Conservation (phyloP, 1,140 invertebrate species). For the Asobara japonica region DNA sequence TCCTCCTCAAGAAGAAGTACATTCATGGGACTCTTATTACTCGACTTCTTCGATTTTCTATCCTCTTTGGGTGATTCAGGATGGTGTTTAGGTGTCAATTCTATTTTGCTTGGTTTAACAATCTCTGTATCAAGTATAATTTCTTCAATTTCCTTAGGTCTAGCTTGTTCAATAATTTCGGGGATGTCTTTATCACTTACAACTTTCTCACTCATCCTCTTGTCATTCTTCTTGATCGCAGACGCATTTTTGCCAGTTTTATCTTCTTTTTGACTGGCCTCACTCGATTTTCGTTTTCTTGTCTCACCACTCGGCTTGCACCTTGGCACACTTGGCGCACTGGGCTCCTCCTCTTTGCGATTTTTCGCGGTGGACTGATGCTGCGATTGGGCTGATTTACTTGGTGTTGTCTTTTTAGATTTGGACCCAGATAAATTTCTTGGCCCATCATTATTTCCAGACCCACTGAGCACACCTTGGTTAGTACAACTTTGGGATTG, state of each 20-base stretch:
- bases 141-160: conserved; percentile 40
- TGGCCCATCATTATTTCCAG: conserved; percentile 66
- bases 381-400: conserved; percentile 35
- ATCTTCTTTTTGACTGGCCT: conserved; percentile 61
- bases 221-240: conserved; percentile 78
- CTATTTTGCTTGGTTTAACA: conserved; percentile 36
- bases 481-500: conserved; percentile 65
- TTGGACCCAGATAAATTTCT: conserved; percentile 63
- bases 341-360: no score
- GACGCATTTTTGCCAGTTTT: conserved; percentile 70
- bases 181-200: conserved; percentile 33
- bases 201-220: conserved; percentile 68
- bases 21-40: conserved; percentile 51
- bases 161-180: conserved; percentile 13
- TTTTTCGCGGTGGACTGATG: conserved; percentile 41
- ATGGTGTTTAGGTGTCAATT: conserved; percentile 50
- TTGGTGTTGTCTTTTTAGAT: conserved; percentile 55
- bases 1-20: conserved; percentile 66
- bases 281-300: conserved; percentile 70
- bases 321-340: conserved; percentile 45
- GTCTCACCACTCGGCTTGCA: conserved; percentile 59
- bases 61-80: conserved; percentile 43
- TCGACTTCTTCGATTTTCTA: conserved; percentile 48
- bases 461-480: conserved; percentile 61
- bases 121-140: conserved; percentile 58